Base-by-base conservation (phyloP, 2,888 invertebrate genomes). In the Scaptomyza polygonia region DNA sequence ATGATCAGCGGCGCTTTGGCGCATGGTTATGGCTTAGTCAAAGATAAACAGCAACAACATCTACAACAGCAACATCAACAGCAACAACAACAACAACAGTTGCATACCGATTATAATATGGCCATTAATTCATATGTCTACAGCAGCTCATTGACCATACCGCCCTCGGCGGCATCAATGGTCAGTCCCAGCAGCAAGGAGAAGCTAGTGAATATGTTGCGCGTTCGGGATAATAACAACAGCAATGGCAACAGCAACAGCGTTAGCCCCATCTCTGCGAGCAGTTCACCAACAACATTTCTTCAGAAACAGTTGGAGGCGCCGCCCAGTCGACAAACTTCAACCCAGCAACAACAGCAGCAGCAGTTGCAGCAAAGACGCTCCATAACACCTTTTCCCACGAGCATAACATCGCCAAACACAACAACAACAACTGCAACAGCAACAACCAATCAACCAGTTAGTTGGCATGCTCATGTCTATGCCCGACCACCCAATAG, bases 401-500 rank as follows among this genome's bases (percentile, higher is more conserved):
- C 77, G 36, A 72, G 27, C 65, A 29, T 67, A 29, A 25, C 61
- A 29, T 30, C 51, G 5, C 16, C 48, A 6, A 25, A 45, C 1
- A 18, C 62, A 43, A 34, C 63, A 27, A 27, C 48, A 5, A 25
- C 48, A 9, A 25, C 48, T 5, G 14, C 61, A 42, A 29, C 54
- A 7, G 14, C 48, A 7, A 14, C 12, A 34, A 12, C 40, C n/a
- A 56, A 18, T 29, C 68, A 75, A 27, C 67, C 57, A 6, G 83
- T 91, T 25, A 92, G 96, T 39, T 97, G 97, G 97, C 97, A 97
- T 92, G 96, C 97, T 34, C 97, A 97, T 91, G 96, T 97, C 21
- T 97, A 97, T 90, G 95, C 95, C 3, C 95, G 95, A 81, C 95
- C 96, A 11, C 96, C 96, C 9, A 95, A 95, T 80, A 94, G 94